phyloP scores from a whole-genome alignment of 2,888 invertebrate species.

The Heliconius ismenius region DNA sequence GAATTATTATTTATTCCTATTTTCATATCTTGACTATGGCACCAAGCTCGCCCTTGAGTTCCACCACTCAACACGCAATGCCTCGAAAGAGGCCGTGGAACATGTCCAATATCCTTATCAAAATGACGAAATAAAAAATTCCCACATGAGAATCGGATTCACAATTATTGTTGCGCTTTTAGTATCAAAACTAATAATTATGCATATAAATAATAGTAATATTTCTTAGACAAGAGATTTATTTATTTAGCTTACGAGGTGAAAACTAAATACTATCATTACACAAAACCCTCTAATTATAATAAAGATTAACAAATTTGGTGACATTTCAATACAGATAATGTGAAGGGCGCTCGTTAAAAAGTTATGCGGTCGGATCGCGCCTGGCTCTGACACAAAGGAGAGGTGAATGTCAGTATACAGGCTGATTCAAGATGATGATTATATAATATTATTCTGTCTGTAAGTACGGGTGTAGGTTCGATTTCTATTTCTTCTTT shows the following conservation, averaged over 20 bases:
- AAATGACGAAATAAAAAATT: too few relatives aligned
- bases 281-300: conserved; percentile 1
- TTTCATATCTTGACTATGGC: too few relatives aligned
- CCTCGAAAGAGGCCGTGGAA: too few relatives aligned
- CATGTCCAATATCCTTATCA: too few relatives aligned
- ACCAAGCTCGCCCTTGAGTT: too few relatives aligned
- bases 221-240: not conserved
- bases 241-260: not conserved
- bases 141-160: too few relatives aligned
- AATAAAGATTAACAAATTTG: conserved; percentile 27
- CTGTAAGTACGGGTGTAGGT: not conserved
- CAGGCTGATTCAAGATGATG: conserved; percentile 44
- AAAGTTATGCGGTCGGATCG: conserved; percentile 58
- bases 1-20: too few relatives aligned
- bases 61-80: too few relatives aligned
- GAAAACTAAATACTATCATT: conserved; percentile 2
- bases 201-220: not conserved
- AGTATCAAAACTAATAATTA: too few relatives aligned
- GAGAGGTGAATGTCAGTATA: conserved; percentile 54
- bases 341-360: conserved; percentile 60
- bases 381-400: conserved; percentile 54
- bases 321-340: conserved; percentile 53
- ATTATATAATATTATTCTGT: not conserved
- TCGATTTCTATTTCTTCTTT: too few relatives aligned
- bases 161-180: too few relatives aligned